Conservation (phyloP, 2,797 vertebrate species). For the Tolypeutes matacus region DNA sequence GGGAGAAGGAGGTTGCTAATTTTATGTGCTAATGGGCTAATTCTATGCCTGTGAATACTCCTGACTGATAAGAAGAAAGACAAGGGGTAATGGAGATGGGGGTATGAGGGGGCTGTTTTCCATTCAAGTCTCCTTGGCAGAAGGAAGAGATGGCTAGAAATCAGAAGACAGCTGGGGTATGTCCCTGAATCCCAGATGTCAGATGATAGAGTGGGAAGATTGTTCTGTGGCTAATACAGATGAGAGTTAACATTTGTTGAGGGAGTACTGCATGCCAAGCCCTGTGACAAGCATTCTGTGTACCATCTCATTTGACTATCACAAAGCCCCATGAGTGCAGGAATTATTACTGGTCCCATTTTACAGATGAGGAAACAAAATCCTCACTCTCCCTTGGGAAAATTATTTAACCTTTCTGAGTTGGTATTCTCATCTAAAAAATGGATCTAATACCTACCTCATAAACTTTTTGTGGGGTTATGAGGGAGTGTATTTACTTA, state of each 20-base stretch:
- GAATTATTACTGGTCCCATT: too few relatives aligned
- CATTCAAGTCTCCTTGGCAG: not conserved
- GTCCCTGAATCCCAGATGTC: not conserved
- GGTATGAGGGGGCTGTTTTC: not conserved
- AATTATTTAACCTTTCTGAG: conserved; percentile 29
- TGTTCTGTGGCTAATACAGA: conserved; percentile 10
- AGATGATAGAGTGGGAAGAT: conserved; percentile 30
- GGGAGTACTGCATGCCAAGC: not conserved
- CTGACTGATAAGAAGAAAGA: conserved; percentile 8
- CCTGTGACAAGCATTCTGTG: conserved; percentile 34
- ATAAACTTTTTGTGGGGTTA: conserved; percentile 47
- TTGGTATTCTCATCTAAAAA: not conserved
- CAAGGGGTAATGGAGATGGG: not conserved
- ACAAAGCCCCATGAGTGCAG: not conserved
- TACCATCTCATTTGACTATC: conserved; percentile 11
- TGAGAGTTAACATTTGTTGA: conserved; percentile 27
- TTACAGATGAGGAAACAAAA: conserved; percentile 12
- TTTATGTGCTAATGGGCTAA: conserved; percentile 11
- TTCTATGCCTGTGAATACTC: conserved; percentile 39
- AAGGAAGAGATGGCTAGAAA: not conserved
- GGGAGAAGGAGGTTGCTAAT: not conserved
- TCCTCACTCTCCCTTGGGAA: not conserved
- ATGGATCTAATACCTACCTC: not conserved
- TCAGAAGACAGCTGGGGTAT: conserved; percentile 4
- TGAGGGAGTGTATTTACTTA: conserved; percentile 28